Evolutionary conservation across 2,888 invertebrate genomes (phyloP), one percentile per base, ranked within the genome.

Genomic region (Stegophylla sp.): DNA sequence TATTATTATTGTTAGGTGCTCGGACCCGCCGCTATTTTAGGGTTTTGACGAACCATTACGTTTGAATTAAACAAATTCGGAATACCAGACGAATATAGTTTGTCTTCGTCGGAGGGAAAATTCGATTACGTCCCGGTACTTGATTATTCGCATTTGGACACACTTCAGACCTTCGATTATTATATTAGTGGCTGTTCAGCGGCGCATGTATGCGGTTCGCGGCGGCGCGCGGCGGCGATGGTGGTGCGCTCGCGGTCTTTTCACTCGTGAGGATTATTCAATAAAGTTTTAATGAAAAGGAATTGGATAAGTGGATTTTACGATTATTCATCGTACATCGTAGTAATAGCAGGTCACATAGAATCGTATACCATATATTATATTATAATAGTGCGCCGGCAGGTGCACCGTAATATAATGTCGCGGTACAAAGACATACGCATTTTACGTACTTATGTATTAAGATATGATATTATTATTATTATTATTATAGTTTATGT

Each of bases 301-400:
- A 56, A 72, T 23, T 17, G 34, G 23, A 72, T 72, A 56, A 72
- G 41, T 59, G 56, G 56, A 72, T 56, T n/a, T 72, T 43, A 72
- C 23, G 41, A 72, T 72, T 72, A 71, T 7, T 9, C 13, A 41
- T 45, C n/a, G n/a, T n/a, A n/a, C n/a, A n/a, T n/a, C n/a, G n/a
- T n/a, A n/a, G n/a, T n/a, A n/a, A n/a, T n/a, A n/a, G n/a, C n/a
- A n/a, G n/a, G n/a, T n/a, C n/a, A n/a, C n/a, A n/a, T n/a, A n/a
- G n/a, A n/a, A n/a, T n/a, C n/a, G n/a, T n/a, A n/a, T n/a, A n/a
- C n/a, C n/a, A n/a, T n/a, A n/a, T n/a, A n/a, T n/a, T n/a, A n/a
- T n/a, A n/a, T n/a, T n/a, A n/a, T n/a, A n/a, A n/a, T n/a, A n/a
- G n/a, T n/a, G n/a, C n/a, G n/a, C n/a, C n/a, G n/a, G n/a, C n/a